phyloP scores from a whole-genome alignment of 2,797 vertebrate species.

The Gephyroberyx darwinii region DNA sequence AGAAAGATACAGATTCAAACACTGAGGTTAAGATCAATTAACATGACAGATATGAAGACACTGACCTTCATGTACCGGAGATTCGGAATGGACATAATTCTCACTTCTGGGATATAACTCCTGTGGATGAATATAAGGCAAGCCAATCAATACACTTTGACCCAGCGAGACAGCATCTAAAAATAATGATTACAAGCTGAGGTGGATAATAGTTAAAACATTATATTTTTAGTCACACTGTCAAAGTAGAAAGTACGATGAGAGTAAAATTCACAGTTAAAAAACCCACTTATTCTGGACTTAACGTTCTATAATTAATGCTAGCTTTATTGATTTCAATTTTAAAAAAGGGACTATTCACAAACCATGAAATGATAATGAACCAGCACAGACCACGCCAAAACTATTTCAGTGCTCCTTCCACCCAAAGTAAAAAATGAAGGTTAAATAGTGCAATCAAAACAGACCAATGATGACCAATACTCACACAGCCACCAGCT shows the following conservation, averaged over 20 bases:
- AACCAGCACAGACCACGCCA: no score
- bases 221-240: background rate
- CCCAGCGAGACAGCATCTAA: background rate
- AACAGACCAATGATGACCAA: constrained; percentile 11
- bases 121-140: constrained; percentile 70
- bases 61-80: constrained; percentile 96
- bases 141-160: constrained; percentile 12
- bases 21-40: background rate
- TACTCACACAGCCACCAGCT: constrained; percentile 98
- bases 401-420: constrained; percentile 4
- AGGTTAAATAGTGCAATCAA: background rate
- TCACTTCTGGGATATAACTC: constrained; percentile 98
- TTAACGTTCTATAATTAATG: no score
- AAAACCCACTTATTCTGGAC: no score
- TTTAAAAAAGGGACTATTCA: background rate
- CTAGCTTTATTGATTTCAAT: background rate
- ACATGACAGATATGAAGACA: constrained; percentile 25
- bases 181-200: constrained; percentile 5
- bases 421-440: constrained; percentile 9
- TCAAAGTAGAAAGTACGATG: no score
- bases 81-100: constrained; percentile 99
- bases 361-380: no score
- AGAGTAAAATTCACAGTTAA: no score
- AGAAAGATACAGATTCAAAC: background rate
- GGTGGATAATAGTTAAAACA: background rate